These are phyloP conservation scores for Scomber colias DNA, from an alignment of 2,113 vertebrate genomes.

Conservation along the genomic window DNA sequence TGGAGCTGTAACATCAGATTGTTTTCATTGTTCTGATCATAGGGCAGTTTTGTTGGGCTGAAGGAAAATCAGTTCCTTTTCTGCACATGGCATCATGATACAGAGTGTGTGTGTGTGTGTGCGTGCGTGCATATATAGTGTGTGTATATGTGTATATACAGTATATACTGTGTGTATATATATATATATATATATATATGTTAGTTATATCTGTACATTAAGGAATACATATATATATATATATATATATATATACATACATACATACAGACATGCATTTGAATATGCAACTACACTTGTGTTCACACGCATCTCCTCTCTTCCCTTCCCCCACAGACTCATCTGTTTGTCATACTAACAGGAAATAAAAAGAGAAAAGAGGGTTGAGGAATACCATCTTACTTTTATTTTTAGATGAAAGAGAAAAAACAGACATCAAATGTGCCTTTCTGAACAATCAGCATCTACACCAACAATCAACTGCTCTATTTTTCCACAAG, in stretches of 20 bases:
- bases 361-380: constrained; percentile 48
- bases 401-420: constrained; percentile 78
- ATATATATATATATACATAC: neutral
- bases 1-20: neutral
- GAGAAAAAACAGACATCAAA: constrained; percentile 49
- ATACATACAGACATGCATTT: constrained; percentile 10
- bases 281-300: constrained; percentile 6
- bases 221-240: too few species aligned
- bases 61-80: neutral
- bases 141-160: neutral
- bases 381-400: constrained; percentile 54
- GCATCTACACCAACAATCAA: constrained; percentile 42
- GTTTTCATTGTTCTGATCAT: neutral
- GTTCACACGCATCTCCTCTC: constrained; percentile 8
- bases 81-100: neutral
- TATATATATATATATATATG: too few species aligned
- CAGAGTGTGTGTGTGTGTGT: constrained; percentile 17
- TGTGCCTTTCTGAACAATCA: constrained; percentile 41
- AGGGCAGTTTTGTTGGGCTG: neutral
- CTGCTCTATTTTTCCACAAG: constrained; percentile 53
- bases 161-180: too few species aligned
- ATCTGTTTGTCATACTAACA: constrained; percentile 53
- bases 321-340: constrained; percentile 47
- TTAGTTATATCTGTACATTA: too few species aligned
- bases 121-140: constrained; percentile 9